Base-by-base conservation (phyloP, 2,797 vertebrate species). In the Ctenochaetus hawaiiensis region DNA sequence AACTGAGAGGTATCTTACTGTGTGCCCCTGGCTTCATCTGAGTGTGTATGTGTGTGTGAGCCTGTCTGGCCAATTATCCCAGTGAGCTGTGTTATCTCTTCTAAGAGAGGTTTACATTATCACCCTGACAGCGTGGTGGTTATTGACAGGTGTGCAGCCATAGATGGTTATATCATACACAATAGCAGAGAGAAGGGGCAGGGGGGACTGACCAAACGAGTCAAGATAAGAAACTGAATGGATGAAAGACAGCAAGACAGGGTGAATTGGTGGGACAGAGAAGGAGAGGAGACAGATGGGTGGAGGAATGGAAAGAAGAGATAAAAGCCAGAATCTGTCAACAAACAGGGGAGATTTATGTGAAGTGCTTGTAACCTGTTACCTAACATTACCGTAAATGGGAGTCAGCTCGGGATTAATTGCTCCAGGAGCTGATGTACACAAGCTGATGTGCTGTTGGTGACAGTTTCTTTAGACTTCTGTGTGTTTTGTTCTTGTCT, bases 321-420 rank as follows among this genome's bases (percentile, higher is more conserved):
- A 88, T 92, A 92, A 91, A 89, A 83, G 83, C 68, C 67, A 66
- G 64, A 83, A 86, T 85, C 71, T 86, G 81, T 92, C 86, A 89
- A 90, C 89, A 92, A 80, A 83, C 63, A 58, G 72, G 45, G 22
- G 51, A 52, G 66, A 85, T 81, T 85, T 82, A 83, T 81, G 67
- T 64, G 67, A 77, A 68, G 81, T 70, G 47, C 78, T 85, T 78
- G 80, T 70, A 71, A 56, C 62, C 67, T 69, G 84, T 88, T 90
- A 83, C 83, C 78, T 60, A 86, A 88, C 56, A 37, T 86, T 77
- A 79, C 43, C 14, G 87, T 53, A 86, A 92, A 84, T 85, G 78
- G 77, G 71, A 80, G 76, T 12, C 20, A 30, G 51, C 52, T 48
- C 57, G 37, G 59, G 56, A 73, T 65, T 85, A 86, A 65, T 84